phyloP scores from a whole-genome alignment of 2,888 invertebrate genomes.

The Steinernema scapterisci region DNA sequence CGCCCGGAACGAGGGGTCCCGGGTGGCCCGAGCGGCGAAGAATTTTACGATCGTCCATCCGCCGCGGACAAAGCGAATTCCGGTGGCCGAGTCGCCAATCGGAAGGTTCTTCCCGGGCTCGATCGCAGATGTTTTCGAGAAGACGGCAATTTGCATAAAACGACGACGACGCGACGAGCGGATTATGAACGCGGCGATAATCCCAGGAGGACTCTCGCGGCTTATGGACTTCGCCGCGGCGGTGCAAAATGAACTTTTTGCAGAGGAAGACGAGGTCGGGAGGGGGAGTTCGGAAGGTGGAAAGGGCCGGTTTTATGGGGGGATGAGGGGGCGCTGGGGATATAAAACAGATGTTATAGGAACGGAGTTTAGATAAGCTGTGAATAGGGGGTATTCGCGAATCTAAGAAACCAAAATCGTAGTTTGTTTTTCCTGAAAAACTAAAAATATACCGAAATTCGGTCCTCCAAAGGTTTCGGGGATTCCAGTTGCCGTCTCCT shows the following conservation, averaged over 20 bases:
- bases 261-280: not conserved
- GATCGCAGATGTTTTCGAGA: conserved; percentile 24
- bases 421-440: too few relatives aligned
- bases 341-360: too few relatives aligned
- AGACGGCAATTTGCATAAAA: conserved; percentile 22
- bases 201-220: not conserved
- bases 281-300: not conserved
- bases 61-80: conserved; percentile 29
- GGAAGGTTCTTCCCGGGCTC: not conserved
- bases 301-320: not conserved
- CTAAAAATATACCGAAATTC: too few relatives aligned
- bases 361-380: too few relatives aligned
- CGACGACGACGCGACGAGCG: conserved; percentile 19
- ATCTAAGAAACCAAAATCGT: too few relatives aligned
- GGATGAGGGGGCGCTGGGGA: too few relatives aligned
- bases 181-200: conserved; percentile 29
- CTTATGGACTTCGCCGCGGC: too few relatives aligned
- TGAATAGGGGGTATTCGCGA: too few relatives aligned
- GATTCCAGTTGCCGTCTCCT: too few relatives aligned
- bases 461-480: too few relatives aligned
- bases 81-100: conserved; percentile 23
- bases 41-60: conserved; percentile 16
- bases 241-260: not conserved
- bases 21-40: conserved; percentile 13
- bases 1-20: not conserved